phyloP scores from a whole-genome alignment of 2,888 invertebrate genomes.

The Elysia crispata region DNA sequence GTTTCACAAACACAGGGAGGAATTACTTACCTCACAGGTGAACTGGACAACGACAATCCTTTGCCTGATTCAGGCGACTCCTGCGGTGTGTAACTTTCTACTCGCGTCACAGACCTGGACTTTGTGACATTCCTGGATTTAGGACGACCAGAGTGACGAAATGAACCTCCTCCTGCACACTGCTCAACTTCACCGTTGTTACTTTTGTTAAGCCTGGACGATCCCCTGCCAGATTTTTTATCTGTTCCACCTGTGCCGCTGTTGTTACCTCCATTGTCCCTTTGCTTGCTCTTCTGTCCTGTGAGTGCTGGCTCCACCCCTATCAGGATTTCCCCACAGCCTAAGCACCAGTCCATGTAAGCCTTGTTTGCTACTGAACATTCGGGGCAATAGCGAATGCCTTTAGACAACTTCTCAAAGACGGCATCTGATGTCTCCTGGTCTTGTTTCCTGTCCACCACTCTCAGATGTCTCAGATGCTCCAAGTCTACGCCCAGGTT shows the following conservation, averaged over 20 bases:
- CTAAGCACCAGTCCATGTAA: slow-evolving; percentile 71
- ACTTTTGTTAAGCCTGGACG: not conserved
- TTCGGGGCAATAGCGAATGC: slow-evolving; percentile 61
- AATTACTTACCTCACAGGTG: slow-evolving; percentile 3
- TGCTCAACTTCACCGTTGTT: not conserved
- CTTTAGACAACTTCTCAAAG: slow-evolving; percentile 42
- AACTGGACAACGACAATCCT: slow-evolving; percentile 43
- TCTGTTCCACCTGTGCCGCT: not conserved
- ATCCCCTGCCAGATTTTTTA: not conserved
- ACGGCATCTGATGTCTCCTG: not conserved
- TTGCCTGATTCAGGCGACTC: slow-evolving; percentile 49
- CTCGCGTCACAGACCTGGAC: not conserved
- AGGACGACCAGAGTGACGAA: not conserved
- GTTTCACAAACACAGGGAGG: too few relatives aligned
- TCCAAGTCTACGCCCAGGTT: slow-evolving; percentile 62
- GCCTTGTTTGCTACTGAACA: slow-evolving; percentile 68
- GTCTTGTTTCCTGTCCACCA: slow-evolving; percentile 35
- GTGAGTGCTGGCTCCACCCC: slow-evolving; percentile 65
- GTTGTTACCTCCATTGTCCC: slow-evolving; percentile 35
- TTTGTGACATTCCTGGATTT: not conserved
- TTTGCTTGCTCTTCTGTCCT: slow-evolving; percentile 55
- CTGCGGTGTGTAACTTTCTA: not conserved
- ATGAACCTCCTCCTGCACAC: not conserved
- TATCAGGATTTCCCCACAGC: slow-evolving; percentile 70
- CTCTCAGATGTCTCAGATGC: slow-evolving; percentile 55